These are phyloP conservation scores for Geotrypetes seraphini DNA, from an alignment of 2,797 vertebrate genomes.

Conservation along the genomic window DNA sequence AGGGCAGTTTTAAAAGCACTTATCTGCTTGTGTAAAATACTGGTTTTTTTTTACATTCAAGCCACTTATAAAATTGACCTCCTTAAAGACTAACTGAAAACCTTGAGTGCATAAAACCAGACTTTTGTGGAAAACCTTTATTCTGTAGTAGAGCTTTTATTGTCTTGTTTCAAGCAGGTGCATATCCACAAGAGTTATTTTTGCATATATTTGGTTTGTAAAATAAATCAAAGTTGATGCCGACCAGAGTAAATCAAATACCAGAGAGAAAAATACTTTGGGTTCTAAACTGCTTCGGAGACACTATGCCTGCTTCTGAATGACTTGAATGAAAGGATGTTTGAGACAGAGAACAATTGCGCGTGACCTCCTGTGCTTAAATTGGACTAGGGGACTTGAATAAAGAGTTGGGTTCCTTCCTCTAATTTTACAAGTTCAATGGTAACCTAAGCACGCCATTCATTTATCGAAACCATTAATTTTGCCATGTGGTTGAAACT, in stretches of 20 bases:
- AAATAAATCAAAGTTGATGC: too few species aligned
- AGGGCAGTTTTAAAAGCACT: too few species aligned
- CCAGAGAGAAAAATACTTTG: slow-evolving; percentile 34
- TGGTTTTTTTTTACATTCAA: too few species aligned
- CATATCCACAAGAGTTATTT: too few species aligned
- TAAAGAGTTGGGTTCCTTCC: slow-evolving; percentile 58
- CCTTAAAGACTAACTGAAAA: too few species aligned
- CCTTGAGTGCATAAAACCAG: too few species aligned
- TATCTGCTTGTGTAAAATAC: too few species aligned
- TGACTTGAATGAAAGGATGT: slow-evolving; percentile 42
- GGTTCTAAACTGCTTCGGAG: slow-evolving; percentile 35
- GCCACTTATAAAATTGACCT: too few species aligned
- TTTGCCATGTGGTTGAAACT: slow-evolving; percentile 57
- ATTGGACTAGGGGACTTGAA: slow-evolving; percentile 51
- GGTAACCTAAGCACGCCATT: slow-evolving; percentile 65
- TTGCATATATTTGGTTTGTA: too few species aligned
- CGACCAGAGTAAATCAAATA: slow-evolving; percentile 30
- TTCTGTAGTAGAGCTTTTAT: too few species aligned
- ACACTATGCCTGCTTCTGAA: slow-evolving; percentile 37
- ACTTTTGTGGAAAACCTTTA: too few species aligned
- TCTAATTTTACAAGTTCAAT: slow-evolving; percentile 65
- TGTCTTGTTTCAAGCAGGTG: too few species aligned
- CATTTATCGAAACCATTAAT: slow-evolving; percentile 63
- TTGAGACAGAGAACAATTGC: slow-evolving; percentile 41
- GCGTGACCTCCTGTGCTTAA: slow-evolving; percentile 40